A percentile compares a stretch with the other conserved stretches of the same genome.
Evolutionary conservation across 2,888 invertebrate species (phyloP).

Genomic region (Ditylenchus weischeri): DNA sequence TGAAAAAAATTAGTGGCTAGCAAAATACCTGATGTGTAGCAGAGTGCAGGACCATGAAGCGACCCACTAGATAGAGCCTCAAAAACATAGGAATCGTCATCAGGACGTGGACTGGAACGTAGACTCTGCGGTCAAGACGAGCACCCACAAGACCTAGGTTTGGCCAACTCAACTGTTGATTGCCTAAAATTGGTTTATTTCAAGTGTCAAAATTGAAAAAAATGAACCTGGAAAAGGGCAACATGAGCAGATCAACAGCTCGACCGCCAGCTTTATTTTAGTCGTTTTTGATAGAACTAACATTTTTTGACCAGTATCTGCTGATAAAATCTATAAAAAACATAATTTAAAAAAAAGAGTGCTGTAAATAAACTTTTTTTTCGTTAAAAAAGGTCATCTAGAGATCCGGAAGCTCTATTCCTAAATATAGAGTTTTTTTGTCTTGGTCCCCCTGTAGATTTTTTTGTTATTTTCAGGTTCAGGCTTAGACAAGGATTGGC

Average conservation of each 20-base stretch:
- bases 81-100: slow-evolving; percentile 99
- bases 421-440: no score
- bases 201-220: not conserved
- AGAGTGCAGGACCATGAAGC: slow-evolving; percentile 97
- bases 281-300: slow-evolving; percentile 98
- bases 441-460: no score
- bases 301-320: slow-evolving; percentile 99
- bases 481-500: no score
- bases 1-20: not conserved
- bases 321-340: slow-evolving; percentile 86
- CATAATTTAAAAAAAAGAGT: not conserved
- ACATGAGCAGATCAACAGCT: slow-evolving; percentile 90
- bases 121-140: slow-evolving; percentile 12
- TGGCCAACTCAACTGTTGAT: slow-evolving; percentile 9
- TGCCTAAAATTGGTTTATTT: not conserved
- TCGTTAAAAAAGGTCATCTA: no score
- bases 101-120: slow-evolving; percentile 90
- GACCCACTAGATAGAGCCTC: slow-evolving; percentile 94
- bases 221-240: slow-evolving; percentile 61
- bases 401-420: no score
- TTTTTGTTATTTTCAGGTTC: no score
- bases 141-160: not conserved
- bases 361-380: no score
- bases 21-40: slow-evolving; percentile 73
- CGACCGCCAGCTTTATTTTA: slow-evolving; percentile 70